phyloP scores from a whole-genome alignment of 2,888 invertebrate species.

The Unio delphinus region DNA sequence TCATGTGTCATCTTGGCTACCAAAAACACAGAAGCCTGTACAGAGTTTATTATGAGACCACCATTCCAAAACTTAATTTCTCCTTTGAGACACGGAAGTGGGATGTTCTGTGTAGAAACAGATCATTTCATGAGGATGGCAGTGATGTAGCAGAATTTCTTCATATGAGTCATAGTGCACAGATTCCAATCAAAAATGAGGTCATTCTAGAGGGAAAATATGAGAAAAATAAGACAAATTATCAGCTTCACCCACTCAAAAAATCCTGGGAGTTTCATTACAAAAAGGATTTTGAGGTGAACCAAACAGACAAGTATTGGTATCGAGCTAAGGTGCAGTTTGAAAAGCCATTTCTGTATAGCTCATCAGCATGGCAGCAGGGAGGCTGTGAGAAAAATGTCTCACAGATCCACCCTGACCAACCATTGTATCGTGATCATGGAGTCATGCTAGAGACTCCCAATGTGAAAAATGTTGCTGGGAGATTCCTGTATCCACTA shows the following conservation, averaged over 20 bases:
- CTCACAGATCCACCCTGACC: constrained; percentile 52
- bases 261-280: constrained; percentile 37
- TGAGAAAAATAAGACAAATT: constrained; percentile 27
- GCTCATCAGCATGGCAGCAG: constrained; percentile 49
- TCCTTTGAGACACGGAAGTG: constrained; percentile 32
- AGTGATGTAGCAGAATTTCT: constrained; percentile 45
- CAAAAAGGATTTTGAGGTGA: constrained; percentile 23
- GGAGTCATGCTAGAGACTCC: constrained; percentile 39
- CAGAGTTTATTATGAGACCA: constrained; percentile 58
- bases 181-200: constrained; percentile 51
- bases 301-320: constrained; percentile 10
- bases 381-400: constrained; percentile 55
- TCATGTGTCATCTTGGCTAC: constrained; percentile 64
- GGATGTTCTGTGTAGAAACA: constrained; percentile 27
- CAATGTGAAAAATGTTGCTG: constrained; percentile 23
- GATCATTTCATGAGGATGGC: constrained; percentile 31
- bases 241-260: constrained; percentile 50
- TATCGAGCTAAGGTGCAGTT: constrained; percentile 59
- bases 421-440: constrained; percentile 46
- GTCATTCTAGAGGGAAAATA: constrained; percentile 61
- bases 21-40: constrained; percentile 60
- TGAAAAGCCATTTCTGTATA: constrained; percentile 62
- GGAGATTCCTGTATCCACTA: constrained; percentile 53
- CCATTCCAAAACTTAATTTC: constrained; percentile 49
- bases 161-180: constrained; percentile 33